Percentiles rank a stretch among this genome's conserved stretches.
These are phyloP conservation scores for Pseudois nayaur DNA, from an alignment of 2,113 vertebrate genomes.

Conservation along the genomic window DNA sequence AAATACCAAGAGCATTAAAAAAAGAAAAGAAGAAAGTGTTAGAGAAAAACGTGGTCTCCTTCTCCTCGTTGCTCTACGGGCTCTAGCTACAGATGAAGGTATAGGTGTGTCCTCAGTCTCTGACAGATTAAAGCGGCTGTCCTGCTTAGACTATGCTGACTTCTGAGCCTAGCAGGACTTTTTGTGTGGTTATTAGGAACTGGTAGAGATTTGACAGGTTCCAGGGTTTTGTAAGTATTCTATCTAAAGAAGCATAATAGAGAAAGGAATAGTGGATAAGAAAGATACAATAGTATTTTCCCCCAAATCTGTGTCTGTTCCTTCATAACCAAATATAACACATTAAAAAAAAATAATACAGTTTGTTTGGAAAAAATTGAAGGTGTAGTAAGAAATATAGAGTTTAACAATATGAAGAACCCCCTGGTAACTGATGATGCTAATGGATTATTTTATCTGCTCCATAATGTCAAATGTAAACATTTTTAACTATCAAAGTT, in stretches of 20 bases:
- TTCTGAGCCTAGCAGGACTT: conserved; percentile 93
- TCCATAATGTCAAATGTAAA: neutral
- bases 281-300: neutral
- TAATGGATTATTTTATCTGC: neutral
- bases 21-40: neutral
- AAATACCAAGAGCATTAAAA: neutral
- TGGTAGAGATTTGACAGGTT: conserved; percentile 96
- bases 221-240: conserved; percentile 97
- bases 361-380: neutral
- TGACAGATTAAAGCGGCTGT: conserved; percentile 93
- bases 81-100: neutral
- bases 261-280: neutral
- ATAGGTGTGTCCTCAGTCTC: conserved; percentile 92
- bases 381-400: neutral
- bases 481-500: neutral
- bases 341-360: neutral
- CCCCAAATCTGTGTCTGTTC: neutral
- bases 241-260: conserved; percentile 78
- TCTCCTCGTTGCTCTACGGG: neutral
- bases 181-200: conserved; percentile 99
- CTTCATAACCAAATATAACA: neutral
- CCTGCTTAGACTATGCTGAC: conserved; percentile 93
- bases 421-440: neutral
- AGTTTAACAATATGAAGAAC: neutral
- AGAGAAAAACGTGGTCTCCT: neutral